These are phyloP conservation scores for Lipotes vexillifer DNA, from an alignment of 2,113 vertebrate species.

Conservation along the genomic window DNA sequence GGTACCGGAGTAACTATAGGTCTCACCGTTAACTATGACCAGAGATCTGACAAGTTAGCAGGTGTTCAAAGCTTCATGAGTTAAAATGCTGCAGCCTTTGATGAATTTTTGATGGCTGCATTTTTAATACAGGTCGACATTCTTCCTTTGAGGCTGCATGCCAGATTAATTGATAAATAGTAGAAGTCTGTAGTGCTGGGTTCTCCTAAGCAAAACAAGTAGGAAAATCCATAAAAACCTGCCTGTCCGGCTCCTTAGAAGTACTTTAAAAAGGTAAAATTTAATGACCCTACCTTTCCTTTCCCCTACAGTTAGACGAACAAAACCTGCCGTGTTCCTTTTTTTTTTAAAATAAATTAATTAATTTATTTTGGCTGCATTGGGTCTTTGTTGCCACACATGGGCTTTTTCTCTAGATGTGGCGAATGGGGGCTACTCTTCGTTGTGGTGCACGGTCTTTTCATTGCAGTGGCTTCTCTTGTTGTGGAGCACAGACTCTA, in stretches of 20 bases:
- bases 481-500: too few species aligned
- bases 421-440: too few species aligned
- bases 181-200: slow-evolving; percentile 77
- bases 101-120: slow-evolving; percentile 89
- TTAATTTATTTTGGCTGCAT: too few species aligned
- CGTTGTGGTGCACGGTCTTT: too few species aligned
- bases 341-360: too few species aligned
- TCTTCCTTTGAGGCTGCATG: slow-evolving; percentile 83
- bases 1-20: slow-evolving; percentile 77
- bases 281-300: slow-evolving; percentile 57
- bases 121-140: slow-evolving; percentile 85
- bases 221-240: slow-evolving; percentile 82
- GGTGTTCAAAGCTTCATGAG: slow-evolving; percentile 85
- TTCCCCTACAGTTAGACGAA: slow-evolving; percentile 30
- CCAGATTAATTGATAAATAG: slow-evolving; percentile 89
- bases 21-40: slow-evolving; percentile 79
- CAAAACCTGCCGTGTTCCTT: not conserved
- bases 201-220: slow-evolving; percentile 84
- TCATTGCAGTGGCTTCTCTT: too few species aligned
- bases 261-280: slow-evolving; percentile 75
- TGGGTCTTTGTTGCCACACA: too few species aligned
- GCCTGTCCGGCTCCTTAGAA: slow-evolving; percentile 74
- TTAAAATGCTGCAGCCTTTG: slow-evolving; percentile 85
- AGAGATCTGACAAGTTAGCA: slow-evolving; percentile 81
- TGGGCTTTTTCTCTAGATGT: too few species aligned